A percentile compares a stretch with the other conserved stretches of the same genome.
These are phyloP conservation scores for Itoplectis maculator DNA, from an alignment of 2,888 invertebrate species.

Conservation along the genomic window DNA sequence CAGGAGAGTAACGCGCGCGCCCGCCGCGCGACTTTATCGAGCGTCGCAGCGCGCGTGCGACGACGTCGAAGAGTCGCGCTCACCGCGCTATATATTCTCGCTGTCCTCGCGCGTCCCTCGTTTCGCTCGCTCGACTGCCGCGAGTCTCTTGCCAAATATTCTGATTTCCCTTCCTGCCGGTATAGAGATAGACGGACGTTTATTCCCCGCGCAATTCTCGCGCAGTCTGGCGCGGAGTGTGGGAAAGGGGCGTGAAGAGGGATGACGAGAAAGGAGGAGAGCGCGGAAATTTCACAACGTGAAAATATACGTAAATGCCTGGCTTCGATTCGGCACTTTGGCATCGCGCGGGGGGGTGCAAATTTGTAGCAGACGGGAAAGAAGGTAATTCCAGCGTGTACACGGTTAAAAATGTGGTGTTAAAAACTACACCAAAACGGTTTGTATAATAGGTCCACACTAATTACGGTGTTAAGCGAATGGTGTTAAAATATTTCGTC, in stretches of 20 bases:
- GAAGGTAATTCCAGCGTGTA: constrained; percentile 12
- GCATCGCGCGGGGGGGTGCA: background rate
- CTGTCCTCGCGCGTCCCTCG: constrained; percentile 20
- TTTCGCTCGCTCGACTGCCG: constrained; percentile 9
- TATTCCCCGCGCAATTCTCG: constrained; percentile 13
- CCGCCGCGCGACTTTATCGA: constrained; percentile 77
- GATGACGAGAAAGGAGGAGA: too few relatives aligned
- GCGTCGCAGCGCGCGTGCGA: constrained; percentile 71
- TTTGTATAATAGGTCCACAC: too few relatives aligned
- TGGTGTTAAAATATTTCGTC: too few relatives aligned
- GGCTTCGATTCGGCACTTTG: constrained; percentile 23
- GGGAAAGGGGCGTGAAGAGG: too few relatives aligned
- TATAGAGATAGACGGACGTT: constrained; percentile 18
- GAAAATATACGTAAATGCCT: constrained; percentile 44
- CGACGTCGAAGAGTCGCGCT: constrained; percentile 69
- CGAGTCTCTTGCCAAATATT: constrained; percentile 75
- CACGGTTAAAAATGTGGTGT: too few relatives aligned
- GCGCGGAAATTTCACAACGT: constrained; percentile 28
- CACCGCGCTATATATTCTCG: constrained; percentile 20
- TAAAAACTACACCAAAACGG: too few relatives aligned
- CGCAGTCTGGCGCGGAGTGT: too few relatives aligned
- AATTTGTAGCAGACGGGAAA: background rate
- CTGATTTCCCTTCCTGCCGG: constrained; percentile 71
- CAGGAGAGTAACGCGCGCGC: constrained; percentile 59
- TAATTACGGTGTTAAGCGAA: too few relatives aligned